A percentile compares a stretch with the other conserved stretches of the same genome.
These are phyloP conservation scores for Lycaena phlaeas DNA, from an alignment of 2,888 invertebrate species.

Conservation along the genomic window DNA sequence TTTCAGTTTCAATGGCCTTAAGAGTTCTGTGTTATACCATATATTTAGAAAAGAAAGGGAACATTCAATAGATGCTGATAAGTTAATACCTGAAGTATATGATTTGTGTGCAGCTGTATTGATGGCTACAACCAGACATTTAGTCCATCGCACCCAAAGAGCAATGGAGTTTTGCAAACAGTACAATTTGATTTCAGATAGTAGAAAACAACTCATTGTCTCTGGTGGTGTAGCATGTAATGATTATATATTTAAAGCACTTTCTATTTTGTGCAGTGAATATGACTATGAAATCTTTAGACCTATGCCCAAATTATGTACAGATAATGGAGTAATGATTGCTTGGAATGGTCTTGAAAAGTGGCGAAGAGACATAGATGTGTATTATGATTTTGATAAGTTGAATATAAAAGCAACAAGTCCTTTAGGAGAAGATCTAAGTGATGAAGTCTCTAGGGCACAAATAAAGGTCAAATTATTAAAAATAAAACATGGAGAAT, in stretches of 20 bases:
- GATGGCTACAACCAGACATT: constrained; percentile 80
- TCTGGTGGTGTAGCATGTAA: constrained; percentile 99
- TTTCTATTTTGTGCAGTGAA: constrained; percentile 79
- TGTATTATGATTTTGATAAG: constrained; percentile 71
- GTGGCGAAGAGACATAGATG: constrained; percentile 68
- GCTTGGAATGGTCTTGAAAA: constrained; percentile 98
- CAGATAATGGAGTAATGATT: constrained; percentile 99
- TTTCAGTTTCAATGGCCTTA: constrained; percentile 93
- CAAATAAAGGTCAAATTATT: constrained; percentile 60
- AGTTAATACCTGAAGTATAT: constrained; percentile 80
- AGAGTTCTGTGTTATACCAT: constrained; percentile 72
- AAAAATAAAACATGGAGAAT: constrained; percentile 39
- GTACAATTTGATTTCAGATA: constrained; percentile 76
- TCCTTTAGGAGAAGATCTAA: constrained; percentile 77
- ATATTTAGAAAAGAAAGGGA: constrained; percentile 74
- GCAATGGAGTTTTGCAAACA: constrained; percentile 83
- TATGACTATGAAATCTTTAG: constrained; percentile 78
- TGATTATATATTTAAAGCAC: constrained; percentile 80
- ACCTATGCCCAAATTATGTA: constrained; percentile 89
- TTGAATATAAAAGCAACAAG: constrained; percentile 76
- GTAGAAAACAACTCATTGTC: constrained; percentile 79
- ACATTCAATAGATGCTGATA: constrained; percentile 75
- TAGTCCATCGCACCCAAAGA: constrained; percentile 88
- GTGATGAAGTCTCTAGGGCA: constrained; percentile 68
- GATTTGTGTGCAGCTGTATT: constrained; percentile 92